Evolutionary conservation across 2,888 invertebrate species (phyloP).

Genomic region (Tachina grossa): DNA sequence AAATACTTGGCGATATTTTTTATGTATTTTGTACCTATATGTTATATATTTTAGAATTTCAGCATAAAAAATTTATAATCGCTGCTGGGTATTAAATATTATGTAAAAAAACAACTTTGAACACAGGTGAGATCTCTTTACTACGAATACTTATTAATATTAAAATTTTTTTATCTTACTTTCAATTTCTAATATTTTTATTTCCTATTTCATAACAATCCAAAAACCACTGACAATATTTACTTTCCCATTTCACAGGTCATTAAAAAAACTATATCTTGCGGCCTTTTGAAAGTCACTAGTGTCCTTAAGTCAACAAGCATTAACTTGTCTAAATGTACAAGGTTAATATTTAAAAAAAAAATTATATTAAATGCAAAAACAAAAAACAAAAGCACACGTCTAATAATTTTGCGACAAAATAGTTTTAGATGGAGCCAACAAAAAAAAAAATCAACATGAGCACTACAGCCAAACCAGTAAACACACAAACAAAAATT

Average conservation of each 20-base stretch:
- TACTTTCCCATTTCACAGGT: conserved; percentile 33
- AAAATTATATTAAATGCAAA: conserved; percentile 10
- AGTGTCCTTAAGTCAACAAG: conserved; percentile 50
- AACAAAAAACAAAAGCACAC: background rate
- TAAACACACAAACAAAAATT: background rate
- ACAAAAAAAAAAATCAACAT: background rate
- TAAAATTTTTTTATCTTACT: background rate
- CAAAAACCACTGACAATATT: conserved; percentile 1
- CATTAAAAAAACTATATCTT: background rate
- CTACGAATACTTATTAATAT: too few species aligned
- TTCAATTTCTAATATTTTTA: background rate
- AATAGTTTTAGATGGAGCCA: conserved; percentile 54
- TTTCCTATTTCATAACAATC: background rate
- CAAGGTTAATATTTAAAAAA: conserved; percentile 66
- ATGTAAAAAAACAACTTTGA: too few species aligned
- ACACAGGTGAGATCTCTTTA: too few species aligned
- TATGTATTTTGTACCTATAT: too few species aligned
- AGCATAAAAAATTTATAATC: too few species aligned
- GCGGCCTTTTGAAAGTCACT: background rate
- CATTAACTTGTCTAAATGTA: conserved; percentile 23
- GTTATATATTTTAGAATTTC: too few species aligned
- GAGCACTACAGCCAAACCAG: background rate
- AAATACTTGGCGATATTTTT: too few species aligned
- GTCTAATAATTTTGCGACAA: conserved; percentile 5
- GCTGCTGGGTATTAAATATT: too few species aligned